Evolutionary conservation across 2,113 vertebrate species (phyloP).

Genomic region (Trematomus loennbergii): DNA sequence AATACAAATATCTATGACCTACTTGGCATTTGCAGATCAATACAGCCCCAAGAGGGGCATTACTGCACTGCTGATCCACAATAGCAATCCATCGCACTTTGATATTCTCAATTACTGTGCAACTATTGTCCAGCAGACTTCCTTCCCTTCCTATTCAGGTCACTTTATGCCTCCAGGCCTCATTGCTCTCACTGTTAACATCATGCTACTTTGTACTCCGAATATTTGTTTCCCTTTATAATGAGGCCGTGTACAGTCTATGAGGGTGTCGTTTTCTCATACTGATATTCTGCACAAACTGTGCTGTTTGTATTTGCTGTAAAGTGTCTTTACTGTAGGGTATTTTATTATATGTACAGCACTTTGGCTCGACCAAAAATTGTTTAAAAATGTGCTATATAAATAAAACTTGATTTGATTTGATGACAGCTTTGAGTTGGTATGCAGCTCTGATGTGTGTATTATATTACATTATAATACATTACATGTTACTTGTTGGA

Average conservation of each 20-base stretch:
- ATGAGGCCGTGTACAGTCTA: slow-evolving; percentile 47
- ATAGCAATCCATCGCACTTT: slow-evolving; percentile 30
- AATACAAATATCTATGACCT: slow-evolving; percentile 37
- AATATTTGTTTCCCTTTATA: slow-evolving; percentile 29
- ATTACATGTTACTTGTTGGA: no score
- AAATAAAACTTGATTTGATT: no score
- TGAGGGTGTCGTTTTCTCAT: no score
- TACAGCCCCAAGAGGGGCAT: slow-evolving; percentile 33
- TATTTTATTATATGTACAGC: no score
- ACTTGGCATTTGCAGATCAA: slow-evolving; percentile 59
- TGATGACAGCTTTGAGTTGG: slow-evolving; percentile 23
- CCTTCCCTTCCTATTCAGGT: slow-evolving; percentile 62
- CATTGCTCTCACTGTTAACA: slow-evolving; percentile 52
- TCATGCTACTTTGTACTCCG: slow-evolving; percentile 30
- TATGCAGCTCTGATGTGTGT: not conserved
- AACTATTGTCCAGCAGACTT: slow-evolving; percentile 65
- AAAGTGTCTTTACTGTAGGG: no score
- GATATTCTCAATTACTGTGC: slow-evolving; percentile 62
- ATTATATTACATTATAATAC: no score
- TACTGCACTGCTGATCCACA: slow-evolving; percentile 37
- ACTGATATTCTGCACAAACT: no score
- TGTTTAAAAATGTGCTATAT: no score
- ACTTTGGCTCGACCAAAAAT: no score
- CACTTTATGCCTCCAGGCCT: slow-evolving; percentile 65
- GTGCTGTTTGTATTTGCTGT: no score